A percentile compares a stretch with the other conserved stretches of the same genome.
Conservation (phyloP, 1,140 invertebrate species). For the Trichonephila clavata region DNA sequence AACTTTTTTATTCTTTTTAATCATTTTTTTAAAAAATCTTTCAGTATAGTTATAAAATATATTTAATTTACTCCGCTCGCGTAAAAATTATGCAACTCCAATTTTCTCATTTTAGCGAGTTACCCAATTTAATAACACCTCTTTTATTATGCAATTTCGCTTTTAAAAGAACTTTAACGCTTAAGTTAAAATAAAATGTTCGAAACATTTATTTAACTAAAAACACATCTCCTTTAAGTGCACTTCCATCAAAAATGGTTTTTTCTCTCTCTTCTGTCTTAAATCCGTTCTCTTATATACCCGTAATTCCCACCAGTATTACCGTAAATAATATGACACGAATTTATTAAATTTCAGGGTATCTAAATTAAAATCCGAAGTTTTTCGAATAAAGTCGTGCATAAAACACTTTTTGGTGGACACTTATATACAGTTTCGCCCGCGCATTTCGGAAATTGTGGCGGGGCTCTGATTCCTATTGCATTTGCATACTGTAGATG, state of each 20-base stretch:
- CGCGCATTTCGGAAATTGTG: constrained; percentile 25
- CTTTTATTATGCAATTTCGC: not conserved
- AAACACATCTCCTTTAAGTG: not conserved
- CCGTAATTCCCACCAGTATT: not conserved
- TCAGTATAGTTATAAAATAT: too few species aligned
- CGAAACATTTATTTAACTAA: not conserved
- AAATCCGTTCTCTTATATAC: not conserved
- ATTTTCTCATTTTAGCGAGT: not conserved
- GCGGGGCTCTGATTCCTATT: constrained; percentile 52
- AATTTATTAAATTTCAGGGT: constrained; percentile 49
- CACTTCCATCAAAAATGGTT: not conserved
- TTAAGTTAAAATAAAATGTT: not conserved
- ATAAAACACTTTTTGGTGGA: constrained; percentile 49
- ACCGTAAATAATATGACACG: constrained; percentile 18
- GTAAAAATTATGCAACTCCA: not conserved
- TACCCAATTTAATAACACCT: not conserved
- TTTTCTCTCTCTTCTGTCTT: not conserved
- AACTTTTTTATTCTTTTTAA: too few species aligned
- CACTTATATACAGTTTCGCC: constrained; percentile 42
- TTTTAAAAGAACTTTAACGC: not conserved
- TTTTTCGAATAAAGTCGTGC: not conserved
- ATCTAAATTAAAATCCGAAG: constrained; percentile 47
- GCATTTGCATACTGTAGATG: constrained; percentile 70
- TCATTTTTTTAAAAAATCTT: too few species aligned
- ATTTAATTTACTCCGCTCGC: too few species aligned